Conservation (phyloP, 2,113 vertebrate genomes). For the Semicossyphus pulcher region DNA sequence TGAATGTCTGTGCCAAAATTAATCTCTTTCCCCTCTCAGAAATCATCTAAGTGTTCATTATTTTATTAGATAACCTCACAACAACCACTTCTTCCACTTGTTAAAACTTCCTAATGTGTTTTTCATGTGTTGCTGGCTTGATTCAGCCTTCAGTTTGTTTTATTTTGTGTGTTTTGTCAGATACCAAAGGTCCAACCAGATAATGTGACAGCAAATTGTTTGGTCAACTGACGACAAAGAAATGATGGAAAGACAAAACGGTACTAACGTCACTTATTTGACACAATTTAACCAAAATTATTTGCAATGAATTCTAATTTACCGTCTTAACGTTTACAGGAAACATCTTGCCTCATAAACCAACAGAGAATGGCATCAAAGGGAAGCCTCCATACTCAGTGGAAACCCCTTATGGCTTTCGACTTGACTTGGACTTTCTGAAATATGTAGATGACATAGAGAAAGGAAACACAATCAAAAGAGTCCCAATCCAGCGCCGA, state of each 20-base stretch:
- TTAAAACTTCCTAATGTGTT: conserved; percentile 16
- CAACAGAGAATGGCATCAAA: conserved; percentile 79
- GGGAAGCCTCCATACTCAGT: conserved; percentile 90
- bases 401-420: conserved; percentile 96
- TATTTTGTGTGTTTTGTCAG: conserved; percentile 49
- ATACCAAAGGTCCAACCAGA: conserved; percentile 33
- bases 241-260: conserved; percentile 88
- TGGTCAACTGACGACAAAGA: conserved; percentile 20
- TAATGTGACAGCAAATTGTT: conserved; percentile 52
- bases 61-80: conserved; percentile 16
- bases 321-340: conserved; percentile 74
- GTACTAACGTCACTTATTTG: conserved; percentile 71
- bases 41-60: conserved; percentile 28
- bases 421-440: conserved; percentile 94
- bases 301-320: not conserved
- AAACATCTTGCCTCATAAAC: conserved; percentile 74
- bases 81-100: conserved; percentile 30
- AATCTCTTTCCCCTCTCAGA: not conserved
- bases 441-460: conserved; percentile 99
- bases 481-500: conserved; percentile 90
- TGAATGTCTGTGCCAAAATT: conserved; percentile 10
- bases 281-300: not conserved
- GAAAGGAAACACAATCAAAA: conserved; percentile 95
- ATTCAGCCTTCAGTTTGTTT: not conserved
- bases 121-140: conserved; percentile 6